Evolutionary conservation across 2,113 vertebrate species (phyloP).

Genomic region (Chionis minor): DNA sequence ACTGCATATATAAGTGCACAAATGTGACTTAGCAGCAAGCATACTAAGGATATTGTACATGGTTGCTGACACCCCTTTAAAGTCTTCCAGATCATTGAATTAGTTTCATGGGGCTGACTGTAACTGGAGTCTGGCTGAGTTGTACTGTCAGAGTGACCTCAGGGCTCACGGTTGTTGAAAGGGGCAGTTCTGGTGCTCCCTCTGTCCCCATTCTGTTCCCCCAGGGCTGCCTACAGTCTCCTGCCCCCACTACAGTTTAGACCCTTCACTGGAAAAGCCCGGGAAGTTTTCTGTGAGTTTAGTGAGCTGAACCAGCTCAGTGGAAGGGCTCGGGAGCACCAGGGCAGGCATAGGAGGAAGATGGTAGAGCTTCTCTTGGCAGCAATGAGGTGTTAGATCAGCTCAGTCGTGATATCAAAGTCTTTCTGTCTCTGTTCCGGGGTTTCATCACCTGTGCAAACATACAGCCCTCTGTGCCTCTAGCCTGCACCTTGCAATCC

Average conservation of each 20-base stretch:
- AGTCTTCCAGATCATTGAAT: background rate
- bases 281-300: background rate
- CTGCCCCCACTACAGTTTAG: background rate
- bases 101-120: background rate
- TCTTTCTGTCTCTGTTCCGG: background rate
- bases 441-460: background rate
- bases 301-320: background rate
- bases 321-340: background rate
- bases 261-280: background rate
- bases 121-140: background rate
- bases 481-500: background rate
- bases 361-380: background rate
- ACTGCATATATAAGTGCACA: background rate
- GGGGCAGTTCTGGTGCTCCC: background rate
- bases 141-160: background rate
- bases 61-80: background rate
- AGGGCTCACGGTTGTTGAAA: background rate
- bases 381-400: background rate
- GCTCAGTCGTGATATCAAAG: background rate
- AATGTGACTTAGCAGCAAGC: background rate
- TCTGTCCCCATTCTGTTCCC: background rate
- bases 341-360: background rate
- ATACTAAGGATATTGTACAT: background rate
- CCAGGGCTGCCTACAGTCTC: background rate
- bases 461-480: background rate